These are phyloP conservation scores for Harpegnathos saltator DNA, from an alignment of 1,140 invertebrate species.

Conservation along the genomic window DNA sequence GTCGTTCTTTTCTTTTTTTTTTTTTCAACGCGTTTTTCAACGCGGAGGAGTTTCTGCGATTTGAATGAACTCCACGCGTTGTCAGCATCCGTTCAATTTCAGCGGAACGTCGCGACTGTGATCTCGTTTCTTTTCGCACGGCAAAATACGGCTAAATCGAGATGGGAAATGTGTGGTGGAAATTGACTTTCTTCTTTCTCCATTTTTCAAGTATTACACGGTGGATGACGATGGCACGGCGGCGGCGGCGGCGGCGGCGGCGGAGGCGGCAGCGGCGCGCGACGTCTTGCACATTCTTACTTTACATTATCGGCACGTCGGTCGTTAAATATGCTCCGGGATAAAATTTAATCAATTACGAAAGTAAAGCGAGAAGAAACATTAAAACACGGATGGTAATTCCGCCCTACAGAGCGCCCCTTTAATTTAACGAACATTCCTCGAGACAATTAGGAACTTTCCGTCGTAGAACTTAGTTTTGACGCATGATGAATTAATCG, in stretches of 20 bases:
- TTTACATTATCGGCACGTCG: conserved; percentile 51
- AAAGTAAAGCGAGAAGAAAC: conserved; percentile 54
- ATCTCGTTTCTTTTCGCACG: not conserved
- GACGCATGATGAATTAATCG: conserved; percentile 72
- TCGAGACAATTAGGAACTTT: conserved; percentile 70
- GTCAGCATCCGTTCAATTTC: conserved; percentile 15
- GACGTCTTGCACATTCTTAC: conserved; percentile 40
- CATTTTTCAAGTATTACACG: conserved; percentile 25
- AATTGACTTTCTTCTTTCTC: not conserved
- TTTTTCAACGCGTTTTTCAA: too few relatives aligned
- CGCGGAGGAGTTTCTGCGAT: not conserved
- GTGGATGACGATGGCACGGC: not conserved
- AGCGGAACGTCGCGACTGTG: not conserved
- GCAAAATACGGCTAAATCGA: conserved; percentile 35
- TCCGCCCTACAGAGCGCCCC: conserved; percentile 30
- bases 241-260: not conserved
- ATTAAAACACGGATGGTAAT: conserved; percentile 58
- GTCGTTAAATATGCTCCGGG: conserved; percentile 37
- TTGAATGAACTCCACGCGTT: not conserved
- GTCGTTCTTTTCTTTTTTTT: too few relatives aligned
- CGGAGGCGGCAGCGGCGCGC: not conserved
- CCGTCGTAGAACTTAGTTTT: conserved; percentile 63
- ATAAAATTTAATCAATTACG: conserved; percentile 63
- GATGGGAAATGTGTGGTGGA: conserved; percentile 35
- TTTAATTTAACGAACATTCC: conserved; percentile 64